These are phyloP conservation scores for Rhyacichthys aspro DNA, from an alignment of 2,797 vertebrate species.

Conservation along the genomic window DNA sequence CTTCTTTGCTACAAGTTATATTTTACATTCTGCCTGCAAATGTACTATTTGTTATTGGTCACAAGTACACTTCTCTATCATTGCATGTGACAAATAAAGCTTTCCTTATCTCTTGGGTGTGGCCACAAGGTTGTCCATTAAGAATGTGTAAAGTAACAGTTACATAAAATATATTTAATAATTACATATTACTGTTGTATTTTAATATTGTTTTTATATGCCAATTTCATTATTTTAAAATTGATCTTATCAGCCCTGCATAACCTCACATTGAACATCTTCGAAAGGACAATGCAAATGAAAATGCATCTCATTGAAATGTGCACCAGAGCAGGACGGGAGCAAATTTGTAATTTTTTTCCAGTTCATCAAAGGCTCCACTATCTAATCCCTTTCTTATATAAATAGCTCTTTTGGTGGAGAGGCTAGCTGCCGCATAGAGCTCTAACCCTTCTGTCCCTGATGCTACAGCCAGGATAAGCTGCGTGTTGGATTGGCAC, in stretches of 20 bases:
- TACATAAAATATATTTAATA: no score
- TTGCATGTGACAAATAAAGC: no score
- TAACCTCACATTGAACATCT: not conserved
- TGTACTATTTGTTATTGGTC: no score
- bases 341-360: constrained; percentile 72
- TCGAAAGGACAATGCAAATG: constrained; percentile 9
- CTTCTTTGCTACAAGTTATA: no score
- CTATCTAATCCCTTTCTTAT: constrained; percentile 87
- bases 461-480: constrained; percentile 86
- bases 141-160: no score
- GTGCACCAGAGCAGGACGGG: constrained; percentile 35
- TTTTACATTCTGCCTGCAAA: no score
- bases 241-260: not conserved
- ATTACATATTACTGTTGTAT: no score
- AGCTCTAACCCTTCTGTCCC: constrained; percentile 88
- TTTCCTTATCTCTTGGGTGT: no score
- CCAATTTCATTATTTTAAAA: no score
- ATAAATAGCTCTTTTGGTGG: constrained; percentile 88
- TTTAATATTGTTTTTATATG: no score
- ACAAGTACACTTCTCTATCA: no score
- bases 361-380: constrained; percentile 82
- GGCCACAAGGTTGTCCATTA: no score
- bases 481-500: constrained; percentile 87
- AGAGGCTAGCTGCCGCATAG: constrained; percentile 81
- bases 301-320: constrained; percentile 45